These are phyloP conservation scores for Dendroctonus valens DNA, from an alignment of 1,140 invertebrate genomes.

Conservation along the genomic window DNA sequence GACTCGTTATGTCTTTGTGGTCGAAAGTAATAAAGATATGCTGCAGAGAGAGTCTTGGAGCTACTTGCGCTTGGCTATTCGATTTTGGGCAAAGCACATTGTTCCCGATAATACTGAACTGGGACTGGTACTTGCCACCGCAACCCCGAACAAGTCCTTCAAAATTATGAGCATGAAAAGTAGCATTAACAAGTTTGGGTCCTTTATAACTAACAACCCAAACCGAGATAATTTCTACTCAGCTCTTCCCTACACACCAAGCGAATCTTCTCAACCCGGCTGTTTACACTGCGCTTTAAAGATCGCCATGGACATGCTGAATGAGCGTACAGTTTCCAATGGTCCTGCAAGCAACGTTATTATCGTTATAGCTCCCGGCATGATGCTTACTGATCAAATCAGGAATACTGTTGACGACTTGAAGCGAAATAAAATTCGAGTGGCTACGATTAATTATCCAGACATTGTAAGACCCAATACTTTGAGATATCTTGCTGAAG, in stretches of 20 bases:
- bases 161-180: conserved; percentile 39
- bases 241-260: conserved; percentile 54
- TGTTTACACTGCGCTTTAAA: conserved; percentile 56
- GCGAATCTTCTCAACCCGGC: conserved; percentile 50
- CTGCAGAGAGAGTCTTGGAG: conserved; percentile 59
- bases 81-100: conserved; percentile 58
- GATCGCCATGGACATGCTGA: conserved; percentile 55
- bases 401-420: conserved; percentile 46
- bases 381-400: conserved; percentile 44
- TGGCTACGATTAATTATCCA: conserved; percentile 57
- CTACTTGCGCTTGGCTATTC: conserved; percentile 57
- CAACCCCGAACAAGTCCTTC: conserved; percentile 40
- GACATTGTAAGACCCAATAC: conserved; percentile 44
- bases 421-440: conserved; percentile 47
- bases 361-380: conserved; percentile 56
- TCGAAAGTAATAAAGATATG: conserved; percentile 59
- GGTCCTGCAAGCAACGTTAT: conserved; percentile 57
- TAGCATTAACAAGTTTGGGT: conserved; percentile 43
- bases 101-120: conserved; percentile 55
- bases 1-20: conserved; percentile 56
- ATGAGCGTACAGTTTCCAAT: conserved; percentile 47
- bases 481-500: conserved; percentile 53
- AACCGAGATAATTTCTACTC: conserved; percentile 53
- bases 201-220: conserved; percentile 8
- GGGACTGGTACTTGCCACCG: conserved; percentile 51